Base-by-base conservation (phyloP, 2,888 invertebrate species). In the Clepsis dumicolana region DNA sequence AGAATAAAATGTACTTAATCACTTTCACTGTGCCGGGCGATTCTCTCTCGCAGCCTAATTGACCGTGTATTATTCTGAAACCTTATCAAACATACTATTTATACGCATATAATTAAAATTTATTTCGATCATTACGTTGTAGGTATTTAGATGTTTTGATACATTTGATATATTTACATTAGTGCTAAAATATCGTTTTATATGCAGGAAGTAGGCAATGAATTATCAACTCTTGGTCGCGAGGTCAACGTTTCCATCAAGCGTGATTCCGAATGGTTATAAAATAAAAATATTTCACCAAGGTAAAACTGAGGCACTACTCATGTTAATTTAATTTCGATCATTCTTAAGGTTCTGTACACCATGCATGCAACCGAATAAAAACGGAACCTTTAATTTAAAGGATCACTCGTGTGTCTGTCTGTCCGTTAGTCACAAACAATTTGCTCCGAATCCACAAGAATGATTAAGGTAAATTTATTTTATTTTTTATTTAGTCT, bases 1-100 rank as follows among this genome's bases (percentile, higher is more conserved):
- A 56, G 29, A 32, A 35, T 8, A 4, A 16, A 32, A 50, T 21
- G 21, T 35, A n/a, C n/a, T n/a, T n/a, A 56, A 56, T n/a, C 10
- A 54, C 67, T 67, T 67, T 67, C 67, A 38, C 67, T 32, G 24
- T 10, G 10, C 50, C 14, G n/a, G 24, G 24, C 41, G 14, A 57
- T 25, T 21, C 24, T 25, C 24, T 0, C 35, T 35, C 12, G 10
- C 10, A 32, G 7, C 4, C 10, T n/a, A n/a, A n/a, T 10, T 32
- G 32, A 10, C 32, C 0, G 32, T 10, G 10, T 10, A 10, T 32
- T 10, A 10, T 32, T 32, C 8, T 35, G 14, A 35, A 35, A 14
- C 4, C 35, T 14, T 8, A 35, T 35, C 14, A 35, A 35, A 35
- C n/a, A n/a, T n/a, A n/a, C n/a, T n/a, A n/a, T n/a, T n/a, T n/a